Conservation (phyloP, 2,113 vertebrate genomes). For the Solea solea region DNA sequence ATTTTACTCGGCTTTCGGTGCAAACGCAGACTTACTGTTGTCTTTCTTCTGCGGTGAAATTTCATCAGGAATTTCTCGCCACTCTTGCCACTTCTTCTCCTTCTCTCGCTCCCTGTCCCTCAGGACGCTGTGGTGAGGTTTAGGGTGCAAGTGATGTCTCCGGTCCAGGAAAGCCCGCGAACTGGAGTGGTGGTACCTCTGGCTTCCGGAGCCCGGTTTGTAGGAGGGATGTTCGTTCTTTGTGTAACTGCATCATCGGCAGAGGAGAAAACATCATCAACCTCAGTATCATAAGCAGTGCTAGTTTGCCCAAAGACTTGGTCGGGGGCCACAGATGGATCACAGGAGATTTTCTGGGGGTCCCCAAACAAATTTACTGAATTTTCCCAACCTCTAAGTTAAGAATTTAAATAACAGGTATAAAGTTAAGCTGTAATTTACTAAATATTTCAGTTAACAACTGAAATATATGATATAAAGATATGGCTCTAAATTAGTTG, state of each 20-base stretch:
- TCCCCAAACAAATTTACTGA: no score
- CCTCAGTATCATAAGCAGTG: not conserved
- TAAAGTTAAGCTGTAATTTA: no score
- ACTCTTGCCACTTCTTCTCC: constrained; percentile 24
- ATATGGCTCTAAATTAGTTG: no score
- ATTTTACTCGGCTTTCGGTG: not conserved
- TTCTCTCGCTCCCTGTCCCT: constrained; percentile 28
- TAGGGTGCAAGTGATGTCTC: constrained; percentile 12
- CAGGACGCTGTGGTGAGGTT: constrained; percentile 13
- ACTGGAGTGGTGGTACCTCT: constrained; percentile 41
- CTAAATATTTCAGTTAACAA: no score
- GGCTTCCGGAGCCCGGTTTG: constrained; percentile 48
- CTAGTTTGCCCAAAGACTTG: not conserved
- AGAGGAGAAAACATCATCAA: not conserved
- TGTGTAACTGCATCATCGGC: constrained; percentile 42
- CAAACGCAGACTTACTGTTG: not conserved
- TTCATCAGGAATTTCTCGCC: constrained; percentile 22
- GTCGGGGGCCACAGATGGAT: no score
- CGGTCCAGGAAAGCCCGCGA: not conserved
- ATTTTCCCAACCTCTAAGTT: no score
- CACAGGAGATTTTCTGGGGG: no score
- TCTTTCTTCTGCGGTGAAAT: constrained; percentile 28
- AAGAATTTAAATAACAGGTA: not conserved
- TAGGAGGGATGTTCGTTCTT: constrained; percentile 57
- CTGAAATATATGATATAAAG: no score